These are phyloP conservation scores for Hydractinia symbiolongicarpus DNA, from an alignment of 30 jellyfish, hydroid and myxozoan genomes.

Conservation along the genomic window DNA sequence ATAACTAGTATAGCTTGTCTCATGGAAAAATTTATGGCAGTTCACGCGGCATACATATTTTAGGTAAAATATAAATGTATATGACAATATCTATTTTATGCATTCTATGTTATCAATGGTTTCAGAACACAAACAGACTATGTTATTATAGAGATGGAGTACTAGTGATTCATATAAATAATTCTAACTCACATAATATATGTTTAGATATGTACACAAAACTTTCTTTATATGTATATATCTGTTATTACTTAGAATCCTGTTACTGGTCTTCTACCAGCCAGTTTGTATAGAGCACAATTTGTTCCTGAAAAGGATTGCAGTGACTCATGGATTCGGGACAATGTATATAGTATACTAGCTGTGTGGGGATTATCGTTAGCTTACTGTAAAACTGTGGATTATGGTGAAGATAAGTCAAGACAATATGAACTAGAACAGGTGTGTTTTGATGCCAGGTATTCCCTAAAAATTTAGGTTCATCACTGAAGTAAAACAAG, in stretches of 20 bases:
- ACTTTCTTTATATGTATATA: no score
- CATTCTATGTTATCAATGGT: no score
- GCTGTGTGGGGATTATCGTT: conserved; percentile 95
- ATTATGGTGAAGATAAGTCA: conserved; percentile 86
- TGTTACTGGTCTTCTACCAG: conserved; percentile 97
- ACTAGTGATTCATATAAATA: no score
- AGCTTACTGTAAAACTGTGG: conserved; percentile 89
- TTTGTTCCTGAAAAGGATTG: conserved; percentile 46
- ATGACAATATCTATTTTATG: no score
- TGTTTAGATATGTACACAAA: no score
- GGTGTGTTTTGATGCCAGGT: conserved; percentile 22
- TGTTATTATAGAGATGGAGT: no score
- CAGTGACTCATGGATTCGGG: conserved; percentile 99
- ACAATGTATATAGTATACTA: conserved; percentile 94
- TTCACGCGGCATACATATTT: no score
- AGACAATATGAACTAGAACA: conserved; percentile 87
- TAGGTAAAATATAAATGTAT: no score
- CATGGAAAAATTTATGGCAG: no score
- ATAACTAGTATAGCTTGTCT: no score
- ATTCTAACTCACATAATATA: no score
- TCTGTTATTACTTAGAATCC: conserved; percentile 62
- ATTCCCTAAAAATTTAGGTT: background rate
- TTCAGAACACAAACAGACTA: no score
- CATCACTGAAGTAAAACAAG: background rate
- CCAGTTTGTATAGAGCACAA: conserved; percentile 80